These are phyloP conservation scores for Quadroppia sp. DNA, from an alignment of 2,888 invertebrate genomes.

Conservation along the genomic window DNA sequence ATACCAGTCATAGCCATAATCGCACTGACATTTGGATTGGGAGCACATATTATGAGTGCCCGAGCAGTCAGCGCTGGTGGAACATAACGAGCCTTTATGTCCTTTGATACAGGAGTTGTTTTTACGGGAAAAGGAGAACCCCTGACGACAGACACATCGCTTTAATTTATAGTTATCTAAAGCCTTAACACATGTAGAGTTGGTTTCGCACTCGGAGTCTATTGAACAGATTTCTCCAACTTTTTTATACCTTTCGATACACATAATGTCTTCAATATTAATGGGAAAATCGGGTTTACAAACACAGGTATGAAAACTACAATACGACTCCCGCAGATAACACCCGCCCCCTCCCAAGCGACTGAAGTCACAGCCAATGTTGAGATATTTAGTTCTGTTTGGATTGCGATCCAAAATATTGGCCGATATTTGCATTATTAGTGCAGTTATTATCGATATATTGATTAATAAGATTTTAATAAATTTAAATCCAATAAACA, in stretches of 20 bases:
- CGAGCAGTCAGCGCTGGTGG: slow-evolving; percentile 7
- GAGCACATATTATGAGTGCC: slow-evolving; percentile 29
- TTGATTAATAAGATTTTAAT: not conserved
- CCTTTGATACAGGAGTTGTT: slow-evolving; percentile 24
- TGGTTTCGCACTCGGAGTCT: slow-evolving; percentile 35
- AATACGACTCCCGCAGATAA: slow-evolving; percentile 36
- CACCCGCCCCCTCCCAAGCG: slow-evolving; percentile 37
- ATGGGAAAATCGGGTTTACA: slow-evolving; percentile 42
- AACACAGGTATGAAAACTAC: slow-evolving; percentile 36
- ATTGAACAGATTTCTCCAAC: slow-evolving; percentile 32
- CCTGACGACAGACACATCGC: slow-evolving; percentile 35
- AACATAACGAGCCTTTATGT: slow-evolving; percentile 29
- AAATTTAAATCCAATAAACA: slow-evolving; percentile 9
- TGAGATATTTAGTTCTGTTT: slow-evolving; percentile 35
- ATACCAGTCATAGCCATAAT: slow-evolving; percentile 35
- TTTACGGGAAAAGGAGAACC: slow-evolving; percentile 26
- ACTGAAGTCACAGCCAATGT: slow-evolving; percentile 37
- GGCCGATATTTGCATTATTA: slow-evolving; percentile 17
- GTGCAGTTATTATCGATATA: not conserved
- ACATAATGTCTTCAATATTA: slow-evolving; percentile 37
- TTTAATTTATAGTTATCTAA: slow-evolving; percentile 13
- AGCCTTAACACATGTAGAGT: slow-evolving; percentile 19
- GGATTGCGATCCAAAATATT: not conserved
- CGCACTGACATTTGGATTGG: slow-evolving; percentile 34
- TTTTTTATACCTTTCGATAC: slow-evolving; percentile 31